Conservation (phyloP, 2,888 invertebrate species). For the Argyresthia goedartella region DNA sequence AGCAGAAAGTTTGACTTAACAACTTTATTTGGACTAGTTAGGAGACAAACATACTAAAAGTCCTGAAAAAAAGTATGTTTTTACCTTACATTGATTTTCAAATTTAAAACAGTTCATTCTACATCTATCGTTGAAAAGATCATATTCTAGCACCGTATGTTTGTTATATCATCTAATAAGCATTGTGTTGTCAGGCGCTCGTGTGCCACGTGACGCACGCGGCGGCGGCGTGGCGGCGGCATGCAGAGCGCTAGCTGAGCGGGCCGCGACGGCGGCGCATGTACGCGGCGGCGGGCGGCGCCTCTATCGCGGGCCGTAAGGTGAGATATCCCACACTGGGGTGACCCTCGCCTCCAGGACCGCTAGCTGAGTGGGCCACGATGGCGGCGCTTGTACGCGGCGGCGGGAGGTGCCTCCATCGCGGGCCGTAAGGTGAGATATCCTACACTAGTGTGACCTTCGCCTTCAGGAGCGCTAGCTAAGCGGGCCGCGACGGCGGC, state of each 20-base stretch:
- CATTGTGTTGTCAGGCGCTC: constrained; percentile 5
- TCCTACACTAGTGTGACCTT: too few species aligned
- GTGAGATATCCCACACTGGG: constrained; percentile 39
- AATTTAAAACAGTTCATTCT: too few species aligned
- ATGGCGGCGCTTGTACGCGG: constrained; percentile 84
- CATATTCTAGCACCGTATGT: too few species aligned
- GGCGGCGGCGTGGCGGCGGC: constrained; percentile 20
- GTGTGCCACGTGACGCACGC: constrained; percentile 50
- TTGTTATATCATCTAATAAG: too few species aligned
- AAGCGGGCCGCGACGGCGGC: constrained; percentile 52
- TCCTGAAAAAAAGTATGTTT: too few species aligned
- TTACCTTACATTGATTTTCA: too few species aligned
- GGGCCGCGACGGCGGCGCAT: constrained; percentile 69
- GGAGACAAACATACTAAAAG: too few species aligned
- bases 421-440: constrained; percentile 80
- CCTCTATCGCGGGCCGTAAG: constrained; percentile 87
- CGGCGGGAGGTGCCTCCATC: constrained; percentile 89
- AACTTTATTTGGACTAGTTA: too few species aligned
- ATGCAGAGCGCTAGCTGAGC: constrained; percentile 25
- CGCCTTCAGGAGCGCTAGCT: too few species aligned
- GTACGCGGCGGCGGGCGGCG: constrained; percentile 93
- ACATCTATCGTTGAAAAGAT: too few species aligned
- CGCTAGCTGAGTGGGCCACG: constrained; percentile 29
- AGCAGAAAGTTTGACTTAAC: too few species aligned
- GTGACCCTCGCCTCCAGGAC: too few species aligned